A percentile compares a stretch with the other conserved stretches of the same genome.
Conservation (phyloP, 2,113 vertebrate species). For the Zosterops lateralis region DNA sequence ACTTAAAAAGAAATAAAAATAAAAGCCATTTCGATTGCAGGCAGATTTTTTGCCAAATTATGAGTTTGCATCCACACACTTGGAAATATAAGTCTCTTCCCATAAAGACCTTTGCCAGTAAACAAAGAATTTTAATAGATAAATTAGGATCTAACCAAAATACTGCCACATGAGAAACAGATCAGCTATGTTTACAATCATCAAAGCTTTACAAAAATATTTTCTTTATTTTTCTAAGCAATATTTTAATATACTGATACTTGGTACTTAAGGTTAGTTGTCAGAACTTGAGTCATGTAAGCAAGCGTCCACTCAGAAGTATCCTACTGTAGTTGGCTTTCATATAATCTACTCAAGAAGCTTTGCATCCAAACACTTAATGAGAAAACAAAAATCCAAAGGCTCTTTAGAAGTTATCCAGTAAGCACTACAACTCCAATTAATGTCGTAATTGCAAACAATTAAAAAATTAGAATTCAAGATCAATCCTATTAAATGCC, state of each 20-base stretch:
- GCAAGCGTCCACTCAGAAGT: neutral
- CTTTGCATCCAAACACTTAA: neutral
- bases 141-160: neutral
- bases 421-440: neutral
- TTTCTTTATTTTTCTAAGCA: neutral
- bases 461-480: neutral
- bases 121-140: neutral
- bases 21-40: neutral
- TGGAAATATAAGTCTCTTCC: neutral
- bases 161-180: neutral
- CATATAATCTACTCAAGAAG: neutral
- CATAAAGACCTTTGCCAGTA: neutral
- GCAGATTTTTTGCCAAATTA: neutral
- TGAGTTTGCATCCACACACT: neutral
- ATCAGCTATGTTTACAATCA: neutral
- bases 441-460: neutral
- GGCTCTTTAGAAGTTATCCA: neutral
- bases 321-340: neutral
- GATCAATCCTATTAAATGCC: neutral
- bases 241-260: neutral
- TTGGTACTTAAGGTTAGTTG: neutral
- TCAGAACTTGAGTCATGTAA: neutral
- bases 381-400: neutral
- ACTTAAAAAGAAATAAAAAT: neutral
- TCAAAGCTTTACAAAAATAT: neutral